Percentiles rank a stretch among this genome's conserved stretches.
Conservation (phyloP, 2,888 invertebrate species). For the Eupithecia insigniata region DNA sequence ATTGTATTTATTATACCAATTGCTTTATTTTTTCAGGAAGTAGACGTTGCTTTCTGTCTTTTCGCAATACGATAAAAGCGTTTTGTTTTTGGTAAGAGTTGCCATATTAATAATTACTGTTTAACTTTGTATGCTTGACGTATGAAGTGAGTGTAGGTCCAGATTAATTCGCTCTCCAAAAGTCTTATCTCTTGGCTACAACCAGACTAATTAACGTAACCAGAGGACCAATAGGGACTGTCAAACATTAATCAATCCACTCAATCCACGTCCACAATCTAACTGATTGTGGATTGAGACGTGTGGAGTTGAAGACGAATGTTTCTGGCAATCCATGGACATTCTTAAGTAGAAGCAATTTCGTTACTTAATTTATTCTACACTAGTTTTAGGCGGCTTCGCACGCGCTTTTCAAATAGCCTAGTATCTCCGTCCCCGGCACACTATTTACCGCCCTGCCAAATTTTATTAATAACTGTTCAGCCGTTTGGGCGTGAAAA, state of each 20-base stretch:
- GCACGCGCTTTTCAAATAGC: too few relatives aligned
- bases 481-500: too few relatives aligned
- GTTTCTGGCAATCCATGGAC: background rate
- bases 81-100: background rate
- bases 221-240: background rate
- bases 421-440: too few relatives aligned
- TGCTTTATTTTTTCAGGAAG: background rate
- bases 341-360: background rate
- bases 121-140: background rate
- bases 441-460: too few relatives aligned
- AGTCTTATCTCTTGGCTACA: background rate
- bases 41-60: background rate
- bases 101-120: background rate
- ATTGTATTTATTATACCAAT: background rate
- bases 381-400: too few relatives aligned
- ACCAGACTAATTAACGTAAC: background rate
- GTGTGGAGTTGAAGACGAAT: too few relatives aligned
- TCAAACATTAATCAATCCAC: background rate
- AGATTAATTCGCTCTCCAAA: background rate
- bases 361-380: background rate
- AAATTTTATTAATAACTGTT: too few relatives aligned
- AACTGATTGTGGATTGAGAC: too few relatives aligned
- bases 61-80: background rate
- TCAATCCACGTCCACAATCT: background rate
- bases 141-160: background rate